A percentile compares a stretch with the other conserved stretches of the same genome.
Evolutionary conservation across 2,888 invertebrate genomes (phyloP).

Genomic region (Pycnomerus fuliginosus): DNA sequence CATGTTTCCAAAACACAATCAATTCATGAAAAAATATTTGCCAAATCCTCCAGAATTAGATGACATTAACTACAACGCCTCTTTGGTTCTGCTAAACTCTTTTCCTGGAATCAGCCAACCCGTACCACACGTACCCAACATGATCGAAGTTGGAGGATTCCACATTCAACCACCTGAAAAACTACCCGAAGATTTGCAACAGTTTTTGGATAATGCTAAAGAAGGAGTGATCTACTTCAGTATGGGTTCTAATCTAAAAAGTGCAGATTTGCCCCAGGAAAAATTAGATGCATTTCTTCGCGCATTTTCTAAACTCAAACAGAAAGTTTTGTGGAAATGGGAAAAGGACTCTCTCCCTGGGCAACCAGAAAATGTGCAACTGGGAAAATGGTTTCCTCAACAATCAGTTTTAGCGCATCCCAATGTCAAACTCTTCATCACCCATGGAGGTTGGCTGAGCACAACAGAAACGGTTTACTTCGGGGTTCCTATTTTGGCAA

Average conservation of each 20-base stretch:
- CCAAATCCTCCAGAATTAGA: constrained; percentile 35
- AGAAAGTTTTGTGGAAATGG: too few species aligned
- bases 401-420: too few species aligned
- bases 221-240: too few species aligned
- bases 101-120: constrained; percentile 56
- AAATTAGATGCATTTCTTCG: constrained; percentile 39
- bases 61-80: constrained; percentile 34
- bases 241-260: constrained; percentile 50
- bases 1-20: constrained; percentile 31
- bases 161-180: constrained; percentile 45
- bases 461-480: too few species aligned
- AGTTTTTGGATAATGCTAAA: constrained; percentile 47
- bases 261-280: constrained; percentile 38
- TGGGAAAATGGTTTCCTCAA: too few species aligned
- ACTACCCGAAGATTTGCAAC: constrained; percentile 41
- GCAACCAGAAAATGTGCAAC: too few species aligned
- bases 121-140: constrained; percentile 56
- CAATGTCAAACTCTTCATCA: too few species aligned
- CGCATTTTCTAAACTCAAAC: constrained; percentile 46
- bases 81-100: constrained; percentile 40
- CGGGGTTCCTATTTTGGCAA: too few species aligned
- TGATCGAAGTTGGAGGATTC: too few species aligned
- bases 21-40: constrained; percentile 37
- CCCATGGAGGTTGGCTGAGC: too few species aligned
- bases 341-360: too few species aligned